Evolutionary conservation across 1,140 invertebrate species (phyloP), one percentile per base, ranked within the genome.

Genomic region (Carcinoscorpius rotundicauda): DNA sequence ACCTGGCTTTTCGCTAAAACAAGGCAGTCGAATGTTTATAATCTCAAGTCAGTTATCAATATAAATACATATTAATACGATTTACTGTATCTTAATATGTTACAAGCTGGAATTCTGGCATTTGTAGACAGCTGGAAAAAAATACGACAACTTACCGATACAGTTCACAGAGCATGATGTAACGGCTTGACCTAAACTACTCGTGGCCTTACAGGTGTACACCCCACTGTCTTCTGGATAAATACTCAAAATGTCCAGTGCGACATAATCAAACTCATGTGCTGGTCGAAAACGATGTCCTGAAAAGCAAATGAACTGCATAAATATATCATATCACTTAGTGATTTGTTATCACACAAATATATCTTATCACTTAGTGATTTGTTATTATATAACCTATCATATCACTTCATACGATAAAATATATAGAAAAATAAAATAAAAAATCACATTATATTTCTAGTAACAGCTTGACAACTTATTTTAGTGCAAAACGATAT

Each of bases 241-340:
- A 4, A 96, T 93, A 71, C 91, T 92, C 3, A 98, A 78, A 51
- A 99, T 85, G 76, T 98, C 96, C 50, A 99, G 78, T 52, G 93
- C 91, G 5, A 98, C 94, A 74, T 97, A 97, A 75, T 97, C 95
- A 77, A 99, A 97, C 78, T 99, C 96, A 77, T 97, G 91, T 4
- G 92, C 88, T 59, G 94, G 93, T 77, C 92, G 84, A 80, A 97
- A 98, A 66, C 96, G 84, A 75, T 97, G 93, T 10, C 94, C 93
- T 78, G 73, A 62, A 69, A 69, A 29, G 29, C 29, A 29, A 29
- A 1, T 29, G 29, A 29, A 29, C 29, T 29, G 29, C 29, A 29
- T 29, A 29, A 29, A 29, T 29, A 29, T 29, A 29, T 29, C 29
- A 29, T 29, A 29, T 29, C 29, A 29, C 29, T 29, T 29, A 29